Conservation (phyloP, 2,113 vertebrate species). For the Grammomys dolichurus region DNA sequence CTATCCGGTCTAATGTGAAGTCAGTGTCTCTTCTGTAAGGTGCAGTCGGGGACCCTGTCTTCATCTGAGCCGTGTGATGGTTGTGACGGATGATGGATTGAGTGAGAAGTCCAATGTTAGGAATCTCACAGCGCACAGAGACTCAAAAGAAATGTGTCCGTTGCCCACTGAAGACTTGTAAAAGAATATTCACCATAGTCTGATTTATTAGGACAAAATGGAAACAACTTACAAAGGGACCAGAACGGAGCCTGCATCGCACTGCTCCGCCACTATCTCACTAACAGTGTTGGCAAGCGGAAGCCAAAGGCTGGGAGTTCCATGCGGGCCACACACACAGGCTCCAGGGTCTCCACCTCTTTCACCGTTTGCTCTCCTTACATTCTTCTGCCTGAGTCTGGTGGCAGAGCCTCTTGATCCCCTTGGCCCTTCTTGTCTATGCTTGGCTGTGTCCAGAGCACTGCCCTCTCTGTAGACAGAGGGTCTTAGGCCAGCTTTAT, state of each 20-base stretch:
- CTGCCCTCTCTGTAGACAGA: not conserved
- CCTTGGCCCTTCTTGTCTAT: not conserved
- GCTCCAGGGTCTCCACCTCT: not conserved
- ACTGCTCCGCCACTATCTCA: not conserved
- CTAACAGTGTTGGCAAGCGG: no score
- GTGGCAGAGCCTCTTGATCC: not conserved
- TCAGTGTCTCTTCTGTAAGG: not conserved
- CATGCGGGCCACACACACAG: accelerated
- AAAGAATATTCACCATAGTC: not conserved
- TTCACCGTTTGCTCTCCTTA: accelerated
- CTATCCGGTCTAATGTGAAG: not conserved
- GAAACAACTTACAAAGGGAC: not conserved
- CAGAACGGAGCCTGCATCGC: not conserved
- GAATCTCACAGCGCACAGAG: not conserved
- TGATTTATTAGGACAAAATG: not conserved
- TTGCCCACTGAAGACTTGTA: not conserved
- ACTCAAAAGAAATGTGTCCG: not conserved
- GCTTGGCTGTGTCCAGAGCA: not conserved
- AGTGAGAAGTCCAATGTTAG: not conserved
- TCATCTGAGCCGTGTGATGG: not conserved
- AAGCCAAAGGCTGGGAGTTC: not conserved
- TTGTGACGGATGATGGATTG: not conserved
- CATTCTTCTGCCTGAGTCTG: not conserved
- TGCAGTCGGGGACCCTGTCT: not conserved
- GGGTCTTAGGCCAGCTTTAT: accelerated